Evolutionary conservation across 2,797 vertebrate genomes (phyloP).

Genomic region (Aeoliscus strigatus): DNA sequence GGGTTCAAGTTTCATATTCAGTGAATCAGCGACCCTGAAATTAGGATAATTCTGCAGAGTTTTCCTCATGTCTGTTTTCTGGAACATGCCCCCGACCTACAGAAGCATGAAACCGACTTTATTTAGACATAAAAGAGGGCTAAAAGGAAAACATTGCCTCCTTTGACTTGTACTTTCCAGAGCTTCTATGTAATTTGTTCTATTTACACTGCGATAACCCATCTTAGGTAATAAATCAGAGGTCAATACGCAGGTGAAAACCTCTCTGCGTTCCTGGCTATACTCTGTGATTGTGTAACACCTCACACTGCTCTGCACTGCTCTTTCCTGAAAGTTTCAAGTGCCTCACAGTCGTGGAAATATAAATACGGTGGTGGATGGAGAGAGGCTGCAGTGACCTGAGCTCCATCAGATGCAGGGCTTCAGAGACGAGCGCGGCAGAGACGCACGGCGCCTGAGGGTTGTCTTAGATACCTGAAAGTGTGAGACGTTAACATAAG

Average conservation of each 20-base stretch:
- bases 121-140: too few species aligned
- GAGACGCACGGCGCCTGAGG: slow-evolving; percentile 56
- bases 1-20: too few species aligned
- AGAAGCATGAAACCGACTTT: too few species aligned
- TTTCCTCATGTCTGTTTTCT: too few species aligned
- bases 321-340: slow-evolving; percentile 54
- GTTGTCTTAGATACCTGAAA: slow-evolving; percentile 50
- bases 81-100: too few species aligned
- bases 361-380: slow-evolving; percentile 68
- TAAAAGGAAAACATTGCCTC: slow-evolving; percentile 9
- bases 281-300: slow-evolving; percentile 59
- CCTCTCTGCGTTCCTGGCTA: slow-evolving; percentile 37
- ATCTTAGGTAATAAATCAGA: slow-evolving; percentile 58
- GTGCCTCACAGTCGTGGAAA: slow-evolving; percentile 55
- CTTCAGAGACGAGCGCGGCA: slow-evolving; percentile 31
- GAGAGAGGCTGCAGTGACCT: slow-evolving; percentile 53
- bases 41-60: too few species aligned
- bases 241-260: slow-evolving; percentile 48
- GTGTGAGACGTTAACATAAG: slow-evolving; percentile 40
- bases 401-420: slow-evolving; percentile 35
- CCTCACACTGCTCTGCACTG: slow-evolving; percentile 51
- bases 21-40: too few species aligned
- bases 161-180: slow-evolving; percentile 27
- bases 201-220: slow-evolving; percentile 49
- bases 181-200: slow-evolving; percentile 33